phyloP scores from a whole-genome alignment of 2,113 vertebrate species.

The Pollachius pollachius region DNA sequence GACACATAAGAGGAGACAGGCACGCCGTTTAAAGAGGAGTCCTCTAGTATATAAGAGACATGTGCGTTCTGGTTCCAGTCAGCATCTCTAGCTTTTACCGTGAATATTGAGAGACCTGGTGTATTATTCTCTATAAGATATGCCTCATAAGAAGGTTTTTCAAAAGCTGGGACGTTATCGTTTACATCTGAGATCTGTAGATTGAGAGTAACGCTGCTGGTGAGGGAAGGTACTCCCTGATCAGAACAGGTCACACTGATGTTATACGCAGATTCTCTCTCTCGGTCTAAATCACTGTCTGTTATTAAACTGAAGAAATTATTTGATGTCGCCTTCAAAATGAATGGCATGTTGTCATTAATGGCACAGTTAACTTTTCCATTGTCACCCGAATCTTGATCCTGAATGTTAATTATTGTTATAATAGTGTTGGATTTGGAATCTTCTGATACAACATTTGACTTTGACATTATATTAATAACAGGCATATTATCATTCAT shows the following conservation, averaged over 20 bases:
- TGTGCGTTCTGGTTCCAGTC: constrained; percentile 77
- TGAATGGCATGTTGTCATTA: constrained; percentile 37
- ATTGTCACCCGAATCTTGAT: constrained; percentile 58
- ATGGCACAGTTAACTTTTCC: constrained; percentile 41
- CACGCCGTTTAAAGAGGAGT: constrained; percentile 66
- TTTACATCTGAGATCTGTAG: constrained; percentile 63
- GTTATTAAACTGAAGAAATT: constrained; percentile 58
- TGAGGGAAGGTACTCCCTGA: constrained; percentile 49
- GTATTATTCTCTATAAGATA: constrained; percentile 63
- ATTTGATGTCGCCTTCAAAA: constrained; percentile 53
- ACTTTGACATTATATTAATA: constrained; percentile 63
- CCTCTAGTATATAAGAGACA: constrained; percentile 78
- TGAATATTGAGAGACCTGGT: constrained; percentile 67
- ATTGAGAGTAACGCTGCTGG: constrained; percentile 51
- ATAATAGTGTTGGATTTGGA: constrained; percentile 42
- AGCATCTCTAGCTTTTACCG: constrained; percentile 59
- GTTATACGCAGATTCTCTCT: constrained; percentile 39
- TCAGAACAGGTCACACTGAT: constrained; percentile 55
- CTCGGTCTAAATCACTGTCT: constrained; percentile 41
- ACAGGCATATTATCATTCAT: constrained; percentile 75
- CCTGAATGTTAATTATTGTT: constrained; percentile 54
- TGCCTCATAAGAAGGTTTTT: constrained; percentile 46
- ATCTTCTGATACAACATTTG: constrained; percentile 53
- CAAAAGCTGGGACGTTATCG: constrained; percentile 63
- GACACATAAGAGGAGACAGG: constrained; percentile 76